Conservation (phyloP, 2,113 vertebrate species). For the Gnathonemus echidnorhynchus region DNA sequence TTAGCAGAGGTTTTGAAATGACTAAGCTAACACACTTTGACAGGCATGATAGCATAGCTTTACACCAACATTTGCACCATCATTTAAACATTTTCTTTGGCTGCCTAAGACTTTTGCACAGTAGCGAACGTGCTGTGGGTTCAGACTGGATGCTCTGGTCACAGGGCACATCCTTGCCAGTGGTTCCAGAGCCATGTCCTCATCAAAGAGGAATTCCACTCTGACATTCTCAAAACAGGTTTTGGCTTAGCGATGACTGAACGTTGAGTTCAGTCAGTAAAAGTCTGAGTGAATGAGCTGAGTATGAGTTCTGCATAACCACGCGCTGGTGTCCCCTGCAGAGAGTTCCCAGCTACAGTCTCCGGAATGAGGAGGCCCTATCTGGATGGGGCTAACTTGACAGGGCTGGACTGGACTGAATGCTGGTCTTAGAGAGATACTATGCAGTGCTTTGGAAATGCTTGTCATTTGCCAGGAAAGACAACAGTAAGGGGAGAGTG, state of each 20-base stretch:
- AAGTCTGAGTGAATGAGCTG: not conserved
- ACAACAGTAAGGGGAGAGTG: not conserved
- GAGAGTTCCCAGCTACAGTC: not conserved
- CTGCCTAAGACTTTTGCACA: not conserved
- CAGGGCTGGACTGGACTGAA: not conserved
- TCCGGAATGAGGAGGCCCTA: not conserved
- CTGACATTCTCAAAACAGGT: not conserved
- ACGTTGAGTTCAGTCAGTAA: not conserved
- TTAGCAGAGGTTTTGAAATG: not conserved
- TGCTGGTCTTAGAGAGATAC: not conserved
- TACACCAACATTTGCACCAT: not conserved
- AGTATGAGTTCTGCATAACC: not conserved
- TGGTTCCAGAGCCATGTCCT: not conserved
- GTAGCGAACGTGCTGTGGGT: not conserved
- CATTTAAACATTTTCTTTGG: not conserved
- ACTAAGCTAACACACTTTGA: not conserved
- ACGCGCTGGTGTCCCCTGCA: not conserved
- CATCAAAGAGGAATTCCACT: not conserved
- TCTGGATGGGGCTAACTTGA: not conserved
- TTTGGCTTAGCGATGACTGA: not conserved
- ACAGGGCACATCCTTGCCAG: not conserved
- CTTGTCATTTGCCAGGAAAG: not conserved
- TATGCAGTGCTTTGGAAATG: not conserved
- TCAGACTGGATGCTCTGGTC: not conserved
- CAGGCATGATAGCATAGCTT: not conserved